Evolutionary conservation across 2,888 invertebrate genomes (phyloP).

Genomic region (Crossocerus cetratus): DNA sequence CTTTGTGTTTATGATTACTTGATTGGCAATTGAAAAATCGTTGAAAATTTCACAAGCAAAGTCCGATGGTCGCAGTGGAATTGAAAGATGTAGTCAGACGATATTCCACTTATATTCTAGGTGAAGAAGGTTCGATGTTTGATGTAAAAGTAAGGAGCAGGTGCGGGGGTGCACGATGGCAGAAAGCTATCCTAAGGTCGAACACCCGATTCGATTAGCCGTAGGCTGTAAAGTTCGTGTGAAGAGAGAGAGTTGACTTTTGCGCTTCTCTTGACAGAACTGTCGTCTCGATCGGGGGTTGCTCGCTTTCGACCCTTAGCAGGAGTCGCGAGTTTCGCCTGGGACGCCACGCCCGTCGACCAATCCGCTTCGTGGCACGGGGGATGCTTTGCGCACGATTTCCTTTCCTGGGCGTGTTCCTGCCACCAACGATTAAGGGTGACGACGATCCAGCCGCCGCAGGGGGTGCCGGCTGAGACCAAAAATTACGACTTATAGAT

Average conservation of each 20-base stretch:
- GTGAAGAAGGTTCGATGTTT: background rate
- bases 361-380: slow-evolving; percentile 41
- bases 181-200: slow-evolving; percentile 15
- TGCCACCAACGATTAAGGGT: slow-evolving; percentile 39
- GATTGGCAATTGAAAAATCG: too few relatives aligned
- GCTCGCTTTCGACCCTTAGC: slow-evolving; percentile 41
- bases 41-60: too few relatives aligned
- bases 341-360: slow-evolving; percentile 49
- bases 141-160: background rate
- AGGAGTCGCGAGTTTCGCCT: slow-evolving; percentile 15
- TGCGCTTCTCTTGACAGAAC: slow-evolving; percentile 30
- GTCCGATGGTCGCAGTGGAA: too few relatives aligned
- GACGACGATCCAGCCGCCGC: slow-evolving; percentile 26
- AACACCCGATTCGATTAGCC: slow-evolving; percentile 45
- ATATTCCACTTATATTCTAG: too few relatives aligned
- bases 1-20: too few relatives aligned
- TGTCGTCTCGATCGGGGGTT: slow-evolving; percentile 34
- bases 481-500: slow-evolving; percentile 69
- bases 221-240: slow-evolving; percentile 20
- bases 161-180: background rate
- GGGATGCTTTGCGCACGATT: slow-evolving; percentile 31
- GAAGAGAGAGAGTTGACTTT: slow-evolving; percentile 49
- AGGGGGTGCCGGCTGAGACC: slow-evolving; percentile 42
- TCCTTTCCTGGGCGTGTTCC: slow-evolving; percentile 39
- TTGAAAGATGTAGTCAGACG: too few relatives aligned